A percentile compares a stretch with the other conserved stretches of the same genome.
These are phyloP conservation scores for Zoanthus solanderi DNA, from an alignment of 92 coral and sea anemone genomes.

Conservation along the genomic window DNA sequence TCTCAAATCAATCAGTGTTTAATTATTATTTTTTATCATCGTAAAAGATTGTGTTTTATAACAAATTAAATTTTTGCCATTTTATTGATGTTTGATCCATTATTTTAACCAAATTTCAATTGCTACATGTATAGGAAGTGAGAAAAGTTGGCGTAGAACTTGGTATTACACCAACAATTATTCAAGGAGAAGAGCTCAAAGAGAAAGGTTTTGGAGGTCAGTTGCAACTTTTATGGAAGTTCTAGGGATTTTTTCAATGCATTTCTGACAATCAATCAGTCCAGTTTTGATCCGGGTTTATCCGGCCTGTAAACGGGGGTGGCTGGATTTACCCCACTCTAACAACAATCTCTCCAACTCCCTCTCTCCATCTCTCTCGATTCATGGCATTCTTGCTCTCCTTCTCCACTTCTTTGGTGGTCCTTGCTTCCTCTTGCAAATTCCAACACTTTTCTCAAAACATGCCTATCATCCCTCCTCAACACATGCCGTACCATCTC, in stretches of 20 bases:
- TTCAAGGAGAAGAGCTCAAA: constrained; percentile 86
- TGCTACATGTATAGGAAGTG: constrained; percentile 72
- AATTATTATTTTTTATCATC: too few species aligned
- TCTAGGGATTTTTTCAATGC: background rate
- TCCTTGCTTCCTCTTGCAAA: too few species aligned
- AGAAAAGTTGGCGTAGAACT: constrained; percentile 89
- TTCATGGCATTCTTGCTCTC: background rate
- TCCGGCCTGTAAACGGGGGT: too few species aligned
- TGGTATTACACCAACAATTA: constrained; percentile 79
- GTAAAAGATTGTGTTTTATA: too few species aligned
- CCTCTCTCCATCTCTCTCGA: too few species aligned
- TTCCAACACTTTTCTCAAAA: too few species aligned
- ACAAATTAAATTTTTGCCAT: background rate
- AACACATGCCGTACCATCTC: too few species aligned
- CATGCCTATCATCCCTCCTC: too few species aligned
- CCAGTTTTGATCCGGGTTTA: too few species aligned
- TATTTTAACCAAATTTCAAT: background rate
- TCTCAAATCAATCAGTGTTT: too few species aligned
- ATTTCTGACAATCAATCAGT: background rate
- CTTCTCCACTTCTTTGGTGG: background rate
- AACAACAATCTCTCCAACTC: too few species aligned
- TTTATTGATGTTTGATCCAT: background rate
- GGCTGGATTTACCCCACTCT: too few species aligned
- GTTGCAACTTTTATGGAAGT: background rate
- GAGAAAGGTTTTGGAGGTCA: constrained; percentile 93